Percentiles rank a stretch among this genome's conserved stretches.
phyloP scores from a whole-genome alignment of 2,797 vertebrate genomes.

The Sebastes hubbsi region DNA sequence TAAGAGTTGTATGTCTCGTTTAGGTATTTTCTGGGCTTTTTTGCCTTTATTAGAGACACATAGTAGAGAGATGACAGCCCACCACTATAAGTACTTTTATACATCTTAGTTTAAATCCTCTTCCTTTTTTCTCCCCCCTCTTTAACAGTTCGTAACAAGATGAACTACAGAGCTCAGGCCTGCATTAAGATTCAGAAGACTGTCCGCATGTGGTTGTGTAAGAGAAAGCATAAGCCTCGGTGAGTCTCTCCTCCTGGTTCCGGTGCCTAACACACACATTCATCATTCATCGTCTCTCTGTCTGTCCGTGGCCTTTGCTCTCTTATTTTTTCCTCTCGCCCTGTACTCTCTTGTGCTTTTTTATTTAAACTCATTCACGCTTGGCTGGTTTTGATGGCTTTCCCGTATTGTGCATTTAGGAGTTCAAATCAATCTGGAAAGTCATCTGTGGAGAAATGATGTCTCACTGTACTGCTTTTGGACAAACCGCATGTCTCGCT shows the following conservation, averaged over 20 bases:
- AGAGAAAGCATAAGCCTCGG: slow-evolving; percentile 95
- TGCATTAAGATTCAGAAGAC: slow-evolving; percentile 99
- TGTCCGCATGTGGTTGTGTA: slow-evolving; percentile 98
- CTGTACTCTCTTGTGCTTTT: not conserved
- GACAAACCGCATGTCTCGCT: slow-evolving; percentile 1
- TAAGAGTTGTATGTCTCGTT: not conserved
- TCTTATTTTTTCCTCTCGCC: not conserved
- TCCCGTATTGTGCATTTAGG: slow-evolving; percentile 25
- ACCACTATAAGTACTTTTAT: not conserved
- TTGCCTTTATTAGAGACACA: not conserved
- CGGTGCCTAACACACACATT: not conserved
- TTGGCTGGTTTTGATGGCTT: slow-evolving; percentile 55
- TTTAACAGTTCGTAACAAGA: slow-evolving; percentile 93
- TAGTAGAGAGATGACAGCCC: not conserved
- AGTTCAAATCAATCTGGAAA: slow-evolving; percentile 54
- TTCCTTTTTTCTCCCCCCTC: not conserved
- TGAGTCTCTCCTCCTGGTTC: slow-evolving; percentile 74
- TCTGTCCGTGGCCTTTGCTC: slow-evolving; percentile 11
- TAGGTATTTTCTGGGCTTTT: not conserved
- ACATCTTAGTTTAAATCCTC: not conserved
- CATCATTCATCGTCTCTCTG: not conserved
- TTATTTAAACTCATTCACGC: slow-evolving; percentile 42
- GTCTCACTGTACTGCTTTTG: slow-evolving; percentile 40
- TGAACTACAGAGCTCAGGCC: slow-evolving; percentile 90
- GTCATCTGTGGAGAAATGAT: slow-evolving; percentile 41